Evolutionary conservation across 2,113 vertebrate genomes (phyloP).

Genomic region (Thamnophis sirtalis): DNA sequence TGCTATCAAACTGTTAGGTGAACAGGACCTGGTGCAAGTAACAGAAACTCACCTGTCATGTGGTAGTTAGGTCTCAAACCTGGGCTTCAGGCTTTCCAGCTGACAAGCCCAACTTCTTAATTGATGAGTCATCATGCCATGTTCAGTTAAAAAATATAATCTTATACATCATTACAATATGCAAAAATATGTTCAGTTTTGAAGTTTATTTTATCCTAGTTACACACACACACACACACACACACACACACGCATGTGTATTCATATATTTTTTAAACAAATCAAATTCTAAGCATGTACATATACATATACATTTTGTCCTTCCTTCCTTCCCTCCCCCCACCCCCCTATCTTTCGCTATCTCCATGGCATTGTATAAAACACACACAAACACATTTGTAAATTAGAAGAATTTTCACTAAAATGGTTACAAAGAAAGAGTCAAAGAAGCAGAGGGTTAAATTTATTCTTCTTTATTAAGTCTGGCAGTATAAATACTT

Average conservation of each 20-base stretch:
- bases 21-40: background rate
- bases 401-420: background rate
- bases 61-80: background rate
- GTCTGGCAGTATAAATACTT: background rate
- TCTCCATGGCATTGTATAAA: background rate
- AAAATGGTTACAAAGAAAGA: background rate
- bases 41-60: background rate
- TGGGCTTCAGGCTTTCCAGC: background rate
- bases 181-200: background rate
- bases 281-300: background rate
- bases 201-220: background rate
- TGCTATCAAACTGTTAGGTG: background rate
- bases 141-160: background rate
- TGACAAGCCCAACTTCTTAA: background rate
- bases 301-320: background rate
- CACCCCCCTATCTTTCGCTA: too few relatives aligned
- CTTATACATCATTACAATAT: background rate
- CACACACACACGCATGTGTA: background rate
- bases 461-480: background rate
- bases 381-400: background rate
- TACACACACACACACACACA: background rate
- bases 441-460: background rate
- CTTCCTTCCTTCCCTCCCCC: background rate
- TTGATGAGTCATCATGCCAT: background rate
- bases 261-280: background rate